phyloP scores from a whole-genome alignment of 2,888 invertebrate genomes.

The Clivina fossor region DNA sequence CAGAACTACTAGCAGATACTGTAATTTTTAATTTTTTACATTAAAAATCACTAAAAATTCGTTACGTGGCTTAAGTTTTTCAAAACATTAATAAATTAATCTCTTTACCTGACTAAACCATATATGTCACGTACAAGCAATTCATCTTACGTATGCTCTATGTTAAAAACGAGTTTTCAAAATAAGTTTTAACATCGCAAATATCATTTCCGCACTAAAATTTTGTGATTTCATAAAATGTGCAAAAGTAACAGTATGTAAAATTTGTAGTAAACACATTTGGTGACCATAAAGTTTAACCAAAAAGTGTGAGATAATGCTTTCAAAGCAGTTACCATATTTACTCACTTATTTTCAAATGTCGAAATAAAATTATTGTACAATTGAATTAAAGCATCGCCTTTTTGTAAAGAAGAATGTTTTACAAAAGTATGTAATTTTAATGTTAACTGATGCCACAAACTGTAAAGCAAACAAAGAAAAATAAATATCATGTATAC shows the following conservation, averaged over 20 bases:
- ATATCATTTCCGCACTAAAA: no score
- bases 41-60: no score
- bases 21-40: no score
- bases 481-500: conserved; percentile 2
- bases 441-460: conserved; percentile 96
- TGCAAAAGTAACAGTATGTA: conserved; percentile 12
- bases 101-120: no score
- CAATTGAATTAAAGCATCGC: conserved; percentile 76
- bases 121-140: no score
- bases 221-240: no score
- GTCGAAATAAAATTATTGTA: conserved; percentile 90
- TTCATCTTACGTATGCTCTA: no score
- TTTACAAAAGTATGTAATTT: conserved; percentile 80
- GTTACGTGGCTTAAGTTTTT: no score
- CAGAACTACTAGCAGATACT: no score
- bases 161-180: no score
- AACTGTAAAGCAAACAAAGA: conserved; percentile 60
- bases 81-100: no score
- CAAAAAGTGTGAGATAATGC: background rate
- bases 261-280: background rate
- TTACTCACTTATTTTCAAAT: conserved; percentile 91
- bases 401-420: conserved; percentile 73
- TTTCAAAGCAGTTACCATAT: conserved; percentile 39
- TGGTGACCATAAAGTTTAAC: background rate
- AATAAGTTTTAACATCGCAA: no score